Evolutionary conservation across 2,888 invertebrate species (phyloP).

Genomic region (Microchrysa polita): DNA sequence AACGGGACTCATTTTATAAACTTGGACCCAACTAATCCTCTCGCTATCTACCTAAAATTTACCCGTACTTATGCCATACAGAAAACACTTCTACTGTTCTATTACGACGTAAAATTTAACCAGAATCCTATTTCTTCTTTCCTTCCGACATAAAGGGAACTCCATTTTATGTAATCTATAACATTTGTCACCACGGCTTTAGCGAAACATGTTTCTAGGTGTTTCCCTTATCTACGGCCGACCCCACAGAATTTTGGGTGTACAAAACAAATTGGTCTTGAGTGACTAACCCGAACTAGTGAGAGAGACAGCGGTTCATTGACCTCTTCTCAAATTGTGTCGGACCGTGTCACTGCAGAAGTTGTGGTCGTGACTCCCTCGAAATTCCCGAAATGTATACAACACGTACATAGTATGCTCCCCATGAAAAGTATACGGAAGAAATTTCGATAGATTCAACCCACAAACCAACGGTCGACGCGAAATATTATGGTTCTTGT

Average conservation of each 20-base stretch:
- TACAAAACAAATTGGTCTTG: background rate
- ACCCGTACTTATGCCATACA: too few relatives aligned
- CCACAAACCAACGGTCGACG: background rate
- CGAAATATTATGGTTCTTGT: background rate
- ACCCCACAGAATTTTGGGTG: background rate
- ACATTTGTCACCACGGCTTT: too few relatives aligned
- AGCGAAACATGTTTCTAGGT: too few relatives aligned
- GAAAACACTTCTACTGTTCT: too few relatives aligned
- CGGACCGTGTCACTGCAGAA: background rate
- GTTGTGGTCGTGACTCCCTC: background rate
- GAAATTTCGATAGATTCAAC: conserved; percentile 7
- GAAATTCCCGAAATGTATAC: background rate
- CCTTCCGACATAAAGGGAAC: too few relatives aligned
- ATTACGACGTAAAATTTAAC: too few relatives aligned
- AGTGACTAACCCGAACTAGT: background rate
- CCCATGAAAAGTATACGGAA: background rate
- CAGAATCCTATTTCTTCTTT: too few relatives aligned
- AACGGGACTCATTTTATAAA: too few relatives aligned
- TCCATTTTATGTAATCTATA: too few relatives aligned
- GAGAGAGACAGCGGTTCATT: conserved; percentile 9
- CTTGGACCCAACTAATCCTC: too few relatives aligned
- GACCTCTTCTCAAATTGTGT: conserved; percentile 20
- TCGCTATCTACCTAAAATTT: too few relatives aligned
- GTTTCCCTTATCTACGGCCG: conserved; percentile 12
- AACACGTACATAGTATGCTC: conserved; percentile 21